These are phyloP conservation scores for Hystrix brachyura DNA, from an alignment of 2,113 vertebrate genomes.

Conservation along the genomic window DNA sequence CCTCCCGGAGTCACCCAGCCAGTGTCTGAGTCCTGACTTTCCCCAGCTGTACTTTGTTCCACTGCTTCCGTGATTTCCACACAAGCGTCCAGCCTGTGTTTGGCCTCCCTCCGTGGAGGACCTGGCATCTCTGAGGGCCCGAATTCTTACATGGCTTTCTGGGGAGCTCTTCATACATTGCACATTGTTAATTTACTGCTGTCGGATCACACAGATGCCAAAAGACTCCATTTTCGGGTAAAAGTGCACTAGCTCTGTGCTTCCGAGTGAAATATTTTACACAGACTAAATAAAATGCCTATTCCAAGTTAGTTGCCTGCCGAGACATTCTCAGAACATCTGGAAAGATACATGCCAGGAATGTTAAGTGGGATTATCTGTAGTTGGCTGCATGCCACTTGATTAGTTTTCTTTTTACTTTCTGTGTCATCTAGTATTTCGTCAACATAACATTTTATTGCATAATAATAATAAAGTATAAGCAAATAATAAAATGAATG, in stretches of 20 bases:
- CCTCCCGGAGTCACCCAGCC: neutral
- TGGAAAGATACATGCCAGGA: neutral
- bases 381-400: neutral
- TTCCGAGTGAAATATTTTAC: neutral
- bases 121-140: neutral
- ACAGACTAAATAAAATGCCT: neutral
- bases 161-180: neutral
- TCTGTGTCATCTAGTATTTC: neutral
- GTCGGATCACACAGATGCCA: neutral
- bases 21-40: neutral
- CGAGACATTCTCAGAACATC: neutral
- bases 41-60: neutral
- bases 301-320: neutral
- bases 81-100: neutral
- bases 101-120: neutral
- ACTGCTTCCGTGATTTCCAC: neutral
- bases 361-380: neutral
- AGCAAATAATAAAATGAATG: neutral
- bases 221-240: neutral
- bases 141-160: neutral
- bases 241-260: neutral
- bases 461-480: neutral
- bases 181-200: neutral
- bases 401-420: constrained; percentile 1
- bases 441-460: neutral